These are phyloP conservation scores for Anoura caudifer DNA, from an alignment of 2,113 vertebrate species.

Conservation along the genomic window DNA sequence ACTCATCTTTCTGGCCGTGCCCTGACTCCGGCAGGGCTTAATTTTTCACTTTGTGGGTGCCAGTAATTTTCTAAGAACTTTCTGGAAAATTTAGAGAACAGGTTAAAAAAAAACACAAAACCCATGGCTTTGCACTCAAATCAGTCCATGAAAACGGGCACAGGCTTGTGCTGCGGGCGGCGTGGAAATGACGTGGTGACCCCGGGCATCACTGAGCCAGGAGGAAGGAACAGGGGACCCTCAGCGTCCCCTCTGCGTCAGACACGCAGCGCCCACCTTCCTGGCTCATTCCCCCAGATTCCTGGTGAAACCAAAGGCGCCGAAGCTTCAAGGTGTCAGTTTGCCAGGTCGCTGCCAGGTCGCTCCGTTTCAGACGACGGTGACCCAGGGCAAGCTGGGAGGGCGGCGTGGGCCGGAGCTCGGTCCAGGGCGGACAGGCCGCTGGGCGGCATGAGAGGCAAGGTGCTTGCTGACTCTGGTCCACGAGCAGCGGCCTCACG, in stretches of 20 bases:
- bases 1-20: neutral
- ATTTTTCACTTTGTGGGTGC: neutral
- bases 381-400: neutral
- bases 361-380: fast-evolving
- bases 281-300: fast-evolving
- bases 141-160: neutral
- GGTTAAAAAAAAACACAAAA: neutral
- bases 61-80: neutral
- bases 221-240: neutral
- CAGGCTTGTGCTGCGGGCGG: neutral
- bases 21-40: neutral
- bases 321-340: fast-evolving
- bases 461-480: neutral
- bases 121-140: neutral
- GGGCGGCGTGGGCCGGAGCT: neutral
- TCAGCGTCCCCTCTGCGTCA: neutral
- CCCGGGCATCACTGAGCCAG: fast-evolving
- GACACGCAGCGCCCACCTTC: neutral
- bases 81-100: neutral
- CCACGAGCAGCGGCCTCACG: neutral
- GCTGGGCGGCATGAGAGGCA: fast-evolving
- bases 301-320: neutral
- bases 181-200: fast-evolving
- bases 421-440: neutral
- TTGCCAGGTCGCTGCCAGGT: fast-evolving